Evolutionary conservation across 2,888 invertebrate species (phyloP).

Genomic region (Hypolimnas misippus): DNA sequence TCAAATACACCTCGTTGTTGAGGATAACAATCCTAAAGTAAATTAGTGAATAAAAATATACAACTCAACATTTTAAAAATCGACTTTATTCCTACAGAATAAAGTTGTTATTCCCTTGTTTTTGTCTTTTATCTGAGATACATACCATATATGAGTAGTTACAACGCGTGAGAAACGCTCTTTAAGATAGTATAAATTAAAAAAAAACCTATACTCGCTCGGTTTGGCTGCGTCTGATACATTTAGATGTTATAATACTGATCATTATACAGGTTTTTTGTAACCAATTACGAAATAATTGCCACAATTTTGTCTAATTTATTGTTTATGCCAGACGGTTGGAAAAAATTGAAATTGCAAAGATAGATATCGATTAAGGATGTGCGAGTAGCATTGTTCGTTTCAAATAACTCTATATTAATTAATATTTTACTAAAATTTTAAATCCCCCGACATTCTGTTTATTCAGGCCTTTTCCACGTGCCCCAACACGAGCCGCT

Average conservation of each 20-base stretch:
- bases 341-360: neutral
- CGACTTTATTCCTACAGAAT: neutral
- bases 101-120: conserved; percentile 42
- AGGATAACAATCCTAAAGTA: conserved; percentile 19
- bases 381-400: too few species aligned
- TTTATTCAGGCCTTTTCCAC: too few species aligned
- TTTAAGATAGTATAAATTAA: conserved; percentile 56
- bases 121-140: conserved; percentile 40
- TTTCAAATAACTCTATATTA: too few species aligned
- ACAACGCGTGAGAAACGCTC: conserved; percentile 64
- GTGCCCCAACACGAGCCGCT: too few species aligned
- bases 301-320: conserved; percentile 7
- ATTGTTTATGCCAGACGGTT: conserved; percentile 10
- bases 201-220: conserved; percentile 53
- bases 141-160: conserved; percentile 47
- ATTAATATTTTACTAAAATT: too few species aligned
- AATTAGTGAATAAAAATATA: conserved; percentile 21
- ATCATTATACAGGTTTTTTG: conserved; percentile 21
- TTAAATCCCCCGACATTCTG: too few species aligned
- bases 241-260: conserved; percentile 53
- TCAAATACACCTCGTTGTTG: too few species aligned
- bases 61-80: conserved; percentile 34
- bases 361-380: neutral
- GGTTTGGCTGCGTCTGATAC: conserved; percentile 57
- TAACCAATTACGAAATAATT: conserved; percentile 8